Conservation (phyloP, 1,140 invertebrate genomes). For the Calosoma granatense region DNA sequence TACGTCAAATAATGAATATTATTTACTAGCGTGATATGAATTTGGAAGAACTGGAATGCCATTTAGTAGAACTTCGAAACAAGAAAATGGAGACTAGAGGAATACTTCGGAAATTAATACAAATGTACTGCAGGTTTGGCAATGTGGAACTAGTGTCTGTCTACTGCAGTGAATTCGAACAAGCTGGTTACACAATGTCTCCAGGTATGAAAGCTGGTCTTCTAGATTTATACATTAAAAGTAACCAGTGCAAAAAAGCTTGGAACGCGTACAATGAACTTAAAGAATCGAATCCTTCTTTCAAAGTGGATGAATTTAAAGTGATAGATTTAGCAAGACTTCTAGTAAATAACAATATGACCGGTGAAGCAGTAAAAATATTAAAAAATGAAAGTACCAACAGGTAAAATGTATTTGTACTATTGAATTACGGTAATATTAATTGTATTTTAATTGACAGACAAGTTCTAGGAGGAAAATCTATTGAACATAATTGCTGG, state of each 20-base stretch:
- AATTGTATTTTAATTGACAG: constrained; percentile 22
- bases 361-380: constrained; percentile 37
- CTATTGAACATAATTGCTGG: constrained; percentile 37
- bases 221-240: constrained; percentile 40
- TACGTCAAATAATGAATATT: constrained; percentile 14
- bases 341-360: constrained; percentile 37
- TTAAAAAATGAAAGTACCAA: constrained; percentile 33
- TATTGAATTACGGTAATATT: constrained; percentile 4
- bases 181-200: constrained; percentile 35
- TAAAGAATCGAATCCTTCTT: constrained; percentile 33
- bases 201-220: constrained; percentile 43
- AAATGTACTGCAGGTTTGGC: constrained; percentile 36
- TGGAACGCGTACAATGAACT: constrained; percentile 36
- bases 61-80: constrained; percentile 40
- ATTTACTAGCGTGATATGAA: constrained; percentile 44
- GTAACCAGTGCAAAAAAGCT: constrained; percentile 38
- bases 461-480: constrained; percentile 26
- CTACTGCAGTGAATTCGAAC: constrained; percentile 36
- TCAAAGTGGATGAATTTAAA: constrained; percentile 44
- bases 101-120: constrained; percentile 40
- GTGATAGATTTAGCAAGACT: constrained; percentile 42
- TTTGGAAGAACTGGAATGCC: constrained; percentile 37
- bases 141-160: constrained; percentile 38
- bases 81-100: constrained; percentile 46
- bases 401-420: constrained; percentile 24